A percentile compares a stretch with the other conserved stretches of the same genome.
These are phyloP conservation scores for Trypoxylon attenuatum DNA, from an alignment of 2,888 invertebrate genomes.

Conservation along the genomic window DNA sequence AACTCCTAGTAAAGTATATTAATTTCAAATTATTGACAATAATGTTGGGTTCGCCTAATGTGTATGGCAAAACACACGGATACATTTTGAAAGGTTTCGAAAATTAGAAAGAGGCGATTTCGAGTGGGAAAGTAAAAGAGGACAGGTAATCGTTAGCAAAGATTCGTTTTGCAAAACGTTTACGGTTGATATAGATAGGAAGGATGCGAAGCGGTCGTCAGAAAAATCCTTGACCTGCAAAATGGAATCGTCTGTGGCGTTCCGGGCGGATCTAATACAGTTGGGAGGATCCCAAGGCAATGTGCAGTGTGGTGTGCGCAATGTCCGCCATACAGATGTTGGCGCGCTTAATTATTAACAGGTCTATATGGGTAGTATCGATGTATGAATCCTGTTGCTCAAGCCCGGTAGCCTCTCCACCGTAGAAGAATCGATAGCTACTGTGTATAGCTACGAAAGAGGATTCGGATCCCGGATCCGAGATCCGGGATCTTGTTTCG, in stretches of 20 bases:
- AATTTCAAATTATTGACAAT: too few species aligned
- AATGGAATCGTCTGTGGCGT: not conserved
- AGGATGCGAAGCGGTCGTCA: too few species aligned
- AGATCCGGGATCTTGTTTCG: slow-evolving; percentile 1
- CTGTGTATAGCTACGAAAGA: slow-evolving; percentile 19
- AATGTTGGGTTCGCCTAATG: too few species aligned
- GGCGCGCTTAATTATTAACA: slow-evolving; percentile 43
- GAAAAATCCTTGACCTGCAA: not conserved
- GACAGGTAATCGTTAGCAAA: too few species aligned
- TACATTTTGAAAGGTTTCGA: too few species aligned
- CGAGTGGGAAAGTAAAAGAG: too few species aligned
- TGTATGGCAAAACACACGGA: too few species aligned
- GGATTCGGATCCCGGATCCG: slow-evolving; percentile 21
- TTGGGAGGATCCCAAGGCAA: slow-evolving; percentile 10
- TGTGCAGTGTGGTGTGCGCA: slow-evolving; percentile 10
- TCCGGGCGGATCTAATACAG: slow-evolving; percentile 2
- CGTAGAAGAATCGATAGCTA: slow-evolving; percentile 48
- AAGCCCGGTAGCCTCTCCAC: slow-evolving; percentile 47
- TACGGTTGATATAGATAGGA: too few species aligned
- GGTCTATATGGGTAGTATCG: slow-evolving; percentile 43
- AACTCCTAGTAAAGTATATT: too few species aligned
- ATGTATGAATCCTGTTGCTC: slow-evolving; percentile 60
- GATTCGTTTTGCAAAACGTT: too few species aligned
- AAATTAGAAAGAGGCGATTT: too few species aligned
- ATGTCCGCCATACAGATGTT: slow-evolving; percentile 28